These are phyloP conservation scores for Mesaphorura yosii DNA, from an alignment of 1,140 invertebrate genomes.

Conservation along the genomic window DNA sequence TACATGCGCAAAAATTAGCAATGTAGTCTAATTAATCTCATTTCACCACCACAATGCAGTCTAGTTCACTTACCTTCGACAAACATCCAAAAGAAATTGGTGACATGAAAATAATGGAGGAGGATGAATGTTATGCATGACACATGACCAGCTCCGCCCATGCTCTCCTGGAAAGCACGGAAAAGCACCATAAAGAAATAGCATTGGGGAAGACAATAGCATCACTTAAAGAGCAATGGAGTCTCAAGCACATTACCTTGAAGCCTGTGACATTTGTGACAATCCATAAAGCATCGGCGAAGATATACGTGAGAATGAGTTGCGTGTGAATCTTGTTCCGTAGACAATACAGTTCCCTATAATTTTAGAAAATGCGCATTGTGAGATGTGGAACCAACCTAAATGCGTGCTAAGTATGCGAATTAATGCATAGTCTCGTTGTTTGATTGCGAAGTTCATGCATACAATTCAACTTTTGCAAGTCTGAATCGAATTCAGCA, in stretches of 20 bases:
- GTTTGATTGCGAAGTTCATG: neutral
- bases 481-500: no score
- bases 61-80: conserved; percentile 65
- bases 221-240: no score
- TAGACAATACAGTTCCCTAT: conserved; percentile 75
- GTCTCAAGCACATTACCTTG: conserved; percentile 2
- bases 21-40: no score
- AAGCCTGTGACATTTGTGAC: conserved; percentile 38
- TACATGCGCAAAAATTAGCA: no score
- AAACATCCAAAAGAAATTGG: conserved; percentile 97
- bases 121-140: conserved; percentile 29
- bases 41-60: neutral
- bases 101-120: conserved; percentile 79
- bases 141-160: conserved; percentile 2
- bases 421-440: conserved; percentile 37
- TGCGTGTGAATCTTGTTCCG: conserved; percentile 85
- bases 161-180: neutral
- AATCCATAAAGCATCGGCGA: conserved; percentile 69
- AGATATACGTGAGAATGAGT: conserved; percentile 70
- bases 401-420: neutral
- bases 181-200: neutral
- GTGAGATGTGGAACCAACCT: neutral
- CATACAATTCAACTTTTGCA: no score
- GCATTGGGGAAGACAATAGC: no score
- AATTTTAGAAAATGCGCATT: neutral